Evolutionary conservation across 2,888 invertebrate genomes (phyloP), one percentile per base, ranked within the genome.

Genomic region (Amiota communis): DNA sequence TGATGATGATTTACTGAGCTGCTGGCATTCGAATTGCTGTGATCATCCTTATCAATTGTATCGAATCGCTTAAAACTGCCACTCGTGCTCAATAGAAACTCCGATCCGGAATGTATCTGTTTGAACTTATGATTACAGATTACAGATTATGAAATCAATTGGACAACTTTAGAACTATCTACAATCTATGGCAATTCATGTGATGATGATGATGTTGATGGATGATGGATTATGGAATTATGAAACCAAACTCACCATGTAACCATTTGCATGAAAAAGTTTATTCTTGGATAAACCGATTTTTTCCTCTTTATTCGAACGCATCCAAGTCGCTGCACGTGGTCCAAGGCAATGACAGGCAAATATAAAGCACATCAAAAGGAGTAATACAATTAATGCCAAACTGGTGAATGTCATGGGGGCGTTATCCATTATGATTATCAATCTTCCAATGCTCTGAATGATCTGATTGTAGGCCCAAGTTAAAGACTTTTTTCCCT

Each of bases 31-130:
- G 91, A 90, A 75, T 90, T 90, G 74, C 90, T 89, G 73, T 84
- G 78, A 46, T 85, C 87, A 83, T 92, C 93, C 74, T 91, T 90
- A 81, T 93, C 93, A 51, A 93, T 91, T 13, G 92, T 91, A 80
- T 93, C 93, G 84, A 93, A 93, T 57, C 93, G 90, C 80, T 93
- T 92, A 86, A 93, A 93, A 80, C 92, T 93, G 65, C 93, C 93
- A 68, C 92, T 92, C 51, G 91, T 91, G 81, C 92, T 92, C 71
- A 93, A 88, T 75, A 92, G 90, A 75, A 93, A 91, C 83, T 93
- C 93, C 2, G 93, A 93, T 75, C 93, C 93, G 1, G 93, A 93
- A 80, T 92, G 92, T 51, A 93, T 92, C 93, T 93, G 86, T 12
- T 71, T 68, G 23, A 68, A 70, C 57, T 57, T 51, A 49, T 59